These are phyloP conservation scores for Phodopus roborovskii DNA, from an alignment of 2,113 vertebrate genomes.

Conservation along the genomic window DNA sequence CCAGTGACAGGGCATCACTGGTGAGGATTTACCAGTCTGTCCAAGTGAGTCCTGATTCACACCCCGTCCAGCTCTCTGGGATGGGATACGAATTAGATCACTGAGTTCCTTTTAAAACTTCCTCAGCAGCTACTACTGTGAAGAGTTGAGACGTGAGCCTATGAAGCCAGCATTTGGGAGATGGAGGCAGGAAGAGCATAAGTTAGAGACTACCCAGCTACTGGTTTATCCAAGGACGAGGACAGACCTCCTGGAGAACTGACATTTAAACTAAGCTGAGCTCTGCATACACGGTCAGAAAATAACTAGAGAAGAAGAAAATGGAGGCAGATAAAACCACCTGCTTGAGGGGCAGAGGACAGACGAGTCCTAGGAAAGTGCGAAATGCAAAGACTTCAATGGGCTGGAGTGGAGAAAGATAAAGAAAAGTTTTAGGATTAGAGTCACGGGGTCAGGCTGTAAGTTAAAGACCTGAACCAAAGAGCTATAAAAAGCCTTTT, in stretches of 20 bases:
- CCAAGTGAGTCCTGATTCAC: background rate
- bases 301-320: background rate
- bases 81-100: background rate
- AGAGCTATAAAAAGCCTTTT: background rate
- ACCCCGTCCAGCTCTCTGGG: background rate
- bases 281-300: background rate
- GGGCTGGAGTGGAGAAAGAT: background rate
- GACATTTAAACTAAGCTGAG: conserved; percentile 8
- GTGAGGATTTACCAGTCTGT: background rate
- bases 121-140: background rate
- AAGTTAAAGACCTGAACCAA: background rate
- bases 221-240: background rate
- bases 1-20: background rate
- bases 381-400: background rate
- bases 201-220: background rate
- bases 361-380: background rate
- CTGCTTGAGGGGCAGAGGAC: background rate
- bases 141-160: background rate
- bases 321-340: background rate
- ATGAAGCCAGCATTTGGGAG: background rate
- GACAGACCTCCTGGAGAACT: background rate
- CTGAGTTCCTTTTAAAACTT: background rate
- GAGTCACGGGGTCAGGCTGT: background rate
- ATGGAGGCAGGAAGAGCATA: background rate
- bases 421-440: background rate